Conservation (phyloP, 2,888 invertebrate genomes). For the Holacanthella duospinosa region DNA sequence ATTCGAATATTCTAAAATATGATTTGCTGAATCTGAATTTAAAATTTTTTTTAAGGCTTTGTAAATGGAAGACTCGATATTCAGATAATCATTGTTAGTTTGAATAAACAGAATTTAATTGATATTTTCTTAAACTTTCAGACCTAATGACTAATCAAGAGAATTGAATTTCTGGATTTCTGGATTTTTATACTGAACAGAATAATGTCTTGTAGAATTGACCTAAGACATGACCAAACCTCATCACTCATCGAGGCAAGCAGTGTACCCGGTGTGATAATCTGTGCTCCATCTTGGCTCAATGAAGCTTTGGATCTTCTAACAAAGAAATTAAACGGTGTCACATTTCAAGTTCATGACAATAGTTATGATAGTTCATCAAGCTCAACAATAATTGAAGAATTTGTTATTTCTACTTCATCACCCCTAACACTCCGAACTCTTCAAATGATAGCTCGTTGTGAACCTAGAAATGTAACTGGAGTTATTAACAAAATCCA, state of each 20-base stretch:
- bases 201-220: background rate
- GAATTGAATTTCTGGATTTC: too few relatives aligned
- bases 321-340: constrained; percentile 8
- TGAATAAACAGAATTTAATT: too few relatives aligned
- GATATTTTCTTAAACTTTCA: too few relatives aligned
- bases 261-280: background rate
- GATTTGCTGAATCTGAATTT: too few relatives aligned
- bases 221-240: constrained; percentile 5
- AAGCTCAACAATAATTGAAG: constrained; percentile 12
- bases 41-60: too few relatives aligned
- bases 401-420: constrained; percentile 11
- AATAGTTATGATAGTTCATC: background rate
- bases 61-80: too few relatives aligned
- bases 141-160: too few relatives aligned
- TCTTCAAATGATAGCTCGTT: constrained; percentile 18
- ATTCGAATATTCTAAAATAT: too few relatives aligned
- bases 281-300: constrained; percentile 24
- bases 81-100: too few relatives aligned
- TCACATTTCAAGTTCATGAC: constrained; percentile 6
- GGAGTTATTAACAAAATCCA: constrained; percentile 16
- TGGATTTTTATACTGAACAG: too few relatives aligned
- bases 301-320: constrained; percentile 15
- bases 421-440: constrained; percentile 9
- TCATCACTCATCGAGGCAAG: background rate
- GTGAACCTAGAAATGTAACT: constrained; percentile 17